phyloP scores from a whole-genome alignment of 2,113 vertebrate species.

The Saguinus midas region DNA sequence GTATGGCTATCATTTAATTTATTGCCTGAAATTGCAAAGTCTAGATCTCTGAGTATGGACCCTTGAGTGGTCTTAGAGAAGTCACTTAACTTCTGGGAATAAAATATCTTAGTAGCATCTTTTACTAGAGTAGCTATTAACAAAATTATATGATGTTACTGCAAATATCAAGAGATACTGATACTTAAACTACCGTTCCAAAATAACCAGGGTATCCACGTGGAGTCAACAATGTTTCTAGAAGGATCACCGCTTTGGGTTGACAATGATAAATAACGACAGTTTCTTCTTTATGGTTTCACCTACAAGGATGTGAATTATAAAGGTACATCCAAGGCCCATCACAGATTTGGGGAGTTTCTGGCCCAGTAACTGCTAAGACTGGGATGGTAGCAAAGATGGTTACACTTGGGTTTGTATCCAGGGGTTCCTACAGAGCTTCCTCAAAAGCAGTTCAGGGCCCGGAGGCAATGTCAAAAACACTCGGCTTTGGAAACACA shows the following conservation, averaged over 20 bases:
- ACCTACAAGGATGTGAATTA: neutral
- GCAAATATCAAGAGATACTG: neutral
- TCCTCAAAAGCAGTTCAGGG: neutral
- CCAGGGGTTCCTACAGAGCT: neutral
- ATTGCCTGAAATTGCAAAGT: neutral
- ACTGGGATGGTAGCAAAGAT: neutral
- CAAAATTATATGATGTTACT: neutral
- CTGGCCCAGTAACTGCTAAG: neutral
- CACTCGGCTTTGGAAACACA: neutral
- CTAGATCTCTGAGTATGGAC: neutral
- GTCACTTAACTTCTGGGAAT: neutral
- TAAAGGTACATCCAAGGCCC: neutral
- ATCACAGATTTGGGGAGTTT: neutral
- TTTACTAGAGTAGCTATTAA: neutral
- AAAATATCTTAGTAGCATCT: neutral
- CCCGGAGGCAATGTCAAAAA: neutral
- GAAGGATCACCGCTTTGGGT: neutral
- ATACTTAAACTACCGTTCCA: conserved; percentile 4
- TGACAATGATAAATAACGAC: neutral
- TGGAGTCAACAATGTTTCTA: neutral
- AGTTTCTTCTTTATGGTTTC: neutral
- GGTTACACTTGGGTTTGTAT: neutral
- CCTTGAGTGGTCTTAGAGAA: neutral
- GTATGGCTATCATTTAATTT: neutral
- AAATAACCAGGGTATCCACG: neutral